These are phyloP conservation scores for Bombus cullumanus DNA, from an alignment of 1,140 invertebrate species.

Conservation along the genomic window DNA sequence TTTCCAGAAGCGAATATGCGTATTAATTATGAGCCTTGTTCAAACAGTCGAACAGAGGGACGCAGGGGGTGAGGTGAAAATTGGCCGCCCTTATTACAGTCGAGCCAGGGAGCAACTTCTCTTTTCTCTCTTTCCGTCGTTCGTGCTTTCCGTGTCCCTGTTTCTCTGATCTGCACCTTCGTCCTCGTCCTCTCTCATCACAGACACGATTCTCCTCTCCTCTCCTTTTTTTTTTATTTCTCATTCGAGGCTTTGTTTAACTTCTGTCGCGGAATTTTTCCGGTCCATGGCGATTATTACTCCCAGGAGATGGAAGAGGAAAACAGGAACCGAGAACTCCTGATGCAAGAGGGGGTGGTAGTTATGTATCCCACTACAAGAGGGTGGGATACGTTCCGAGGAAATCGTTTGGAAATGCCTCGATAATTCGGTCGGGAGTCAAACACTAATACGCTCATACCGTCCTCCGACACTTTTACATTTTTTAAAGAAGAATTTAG, in stretches of 20 bases:
- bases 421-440: neutral
- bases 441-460: neutral
- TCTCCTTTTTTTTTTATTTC: slow-evolving; percentile 56
- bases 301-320: slow-evolving; percentile 75
- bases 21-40: slow-evolving; percentile 82
- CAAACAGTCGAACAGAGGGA: slow-evolving; percentile 77
- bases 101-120: slow-evolving; percentile 53
- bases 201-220: slow-evolving; percentile 7
- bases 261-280: slow-evolving; percentile 79
- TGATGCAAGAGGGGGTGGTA: neutral
- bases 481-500: neutral
- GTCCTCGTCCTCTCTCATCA: slow-evolving; percentile 41
- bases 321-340: slow-evolving; percentile 51
- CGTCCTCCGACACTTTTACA: neutral
- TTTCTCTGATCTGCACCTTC: slow-evolving; percentile 10
- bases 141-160: slow-evolving; percentile 38
- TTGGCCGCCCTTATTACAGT: slow-evolving; percentile 77
- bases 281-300: slow-evolving; percentile 75
- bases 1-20: slow-evolving; percentile 75
- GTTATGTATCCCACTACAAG: neutral
- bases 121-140: slow-evolving; percentile 29
- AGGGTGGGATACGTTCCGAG: neutral
- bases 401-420: slow-evolving; percentile 40
- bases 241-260: slow-evolving; percentile 77
- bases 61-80: slow-evolving; percentile 53